Conservation (phyloP, 2,113 vertebrate species). For the Ochotona curzoniae region DNA sequence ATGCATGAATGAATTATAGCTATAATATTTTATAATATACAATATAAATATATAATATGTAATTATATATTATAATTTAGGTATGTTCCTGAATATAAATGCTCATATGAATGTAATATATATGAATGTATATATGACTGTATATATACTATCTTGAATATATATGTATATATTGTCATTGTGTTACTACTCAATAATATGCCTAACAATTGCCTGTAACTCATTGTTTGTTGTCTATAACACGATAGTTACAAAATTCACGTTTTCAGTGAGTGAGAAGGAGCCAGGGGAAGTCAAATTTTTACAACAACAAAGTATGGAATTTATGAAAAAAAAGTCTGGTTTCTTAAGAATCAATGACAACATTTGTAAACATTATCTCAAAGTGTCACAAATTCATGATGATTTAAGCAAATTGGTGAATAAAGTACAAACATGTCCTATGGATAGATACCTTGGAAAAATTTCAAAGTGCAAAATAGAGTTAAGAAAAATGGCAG, state of each 20-base stretch:
- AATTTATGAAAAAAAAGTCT: not conserved
- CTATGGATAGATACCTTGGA: not conserved
- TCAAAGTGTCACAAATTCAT: not conserved
- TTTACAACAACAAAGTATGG: not conserved
- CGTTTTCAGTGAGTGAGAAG: not conserved
- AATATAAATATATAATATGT: no score
- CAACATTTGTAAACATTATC: not conserved
- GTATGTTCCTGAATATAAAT: no score
- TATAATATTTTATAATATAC: no score
- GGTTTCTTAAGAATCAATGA: not conserved
- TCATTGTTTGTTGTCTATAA: not conserved
- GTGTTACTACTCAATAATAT: not conserved
- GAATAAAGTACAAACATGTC: not conserved
- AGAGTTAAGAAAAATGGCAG: not conserved
- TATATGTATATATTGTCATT: not conserved
- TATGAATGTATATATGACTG: no score
- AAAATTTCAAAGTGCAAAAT: not conserved
- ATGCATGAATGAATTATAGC: no score
- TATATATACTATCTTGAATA: no score
- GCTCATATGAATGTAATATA: no score
- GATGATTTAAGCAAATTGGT: not conserved
- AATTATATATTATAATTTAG: no score
- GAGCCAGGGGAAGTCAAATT: not conserved
- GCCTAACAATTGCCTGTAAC: not conserved
- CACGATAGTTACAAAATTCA: not conserved